Evolutionary conservation across 2,888 invertebrate species (phyloP).

Genomic region (Slavum lentiscoides): DNA sequence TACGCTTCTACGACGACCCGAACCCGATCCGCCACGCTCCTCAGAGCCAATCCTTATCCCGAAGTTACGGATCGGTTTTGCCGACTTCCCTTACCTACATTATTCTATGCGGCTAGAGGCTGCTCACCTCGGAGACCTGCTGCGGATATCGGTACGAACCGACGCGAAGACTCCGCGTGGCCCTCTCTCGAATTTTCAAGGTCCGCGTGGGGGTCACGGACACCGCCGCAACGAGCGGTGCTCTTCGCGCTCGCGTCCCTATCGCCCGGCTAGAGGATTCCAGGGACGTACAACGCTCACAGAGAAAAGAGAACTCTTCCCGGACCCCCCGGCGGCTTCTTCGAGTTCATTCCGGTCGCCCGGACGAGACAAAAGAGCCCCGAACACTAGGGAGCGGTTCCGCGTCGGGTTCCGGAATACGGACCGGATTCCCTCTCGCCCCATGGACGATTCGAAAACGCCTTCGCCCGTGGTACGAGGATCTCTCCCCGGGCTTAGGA

Average conservation of each 20-base stretch:
- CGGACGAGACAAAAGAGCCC: too few species aligned
- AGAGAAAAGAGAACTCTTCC: constrained; percentile 57
- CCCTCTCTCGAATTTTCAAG: constrained; percentile 60
- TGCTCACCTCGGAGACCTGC: constrained; percentile 75
- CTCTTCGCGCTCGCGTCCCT: constrained; percentile 60
- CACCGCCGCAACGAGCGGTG: constrained; percentile 62
- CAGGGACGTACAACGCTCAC: constrained; percentile 57
- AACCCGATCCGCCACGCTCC: constrained; percentile 67
- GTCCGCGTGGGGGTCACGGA: constrained; percentile 61
- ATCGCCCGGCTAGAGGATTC: constrained; percentile 58
- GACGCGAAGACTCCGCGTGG: constrained; percentile 60
- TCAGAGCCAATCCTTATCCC: constrained; percentile 76
- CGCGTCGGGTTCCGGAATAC: too few species aligned
- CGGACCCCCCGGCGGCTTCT: constrained; percentile 63
- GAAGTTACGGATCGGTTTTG: constrained; percentile 70
- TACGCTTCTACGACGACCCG: constrained; percentile 61
- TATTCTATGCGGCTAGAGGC: constrained; percentile 70
- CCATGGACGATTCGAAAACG: too few species aligned
- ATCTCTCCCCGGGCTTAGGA: too few species aligned
- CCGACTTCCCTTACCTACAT: constrained; percentile 73
- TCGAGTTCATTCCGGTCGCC: constrained; percentile 63
- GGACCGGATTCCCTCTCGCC: too few species aligned
- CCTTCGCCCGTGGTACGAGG: too few species aligned
- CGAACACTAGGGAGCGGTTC: too few species aligned
- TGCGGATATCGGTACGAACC: constrained; percentile 73